Evolutionary conservation across 2,888 invertebrate genomes (phyloP).

Genomic region (Chrysolina haemoptera): DNA sequence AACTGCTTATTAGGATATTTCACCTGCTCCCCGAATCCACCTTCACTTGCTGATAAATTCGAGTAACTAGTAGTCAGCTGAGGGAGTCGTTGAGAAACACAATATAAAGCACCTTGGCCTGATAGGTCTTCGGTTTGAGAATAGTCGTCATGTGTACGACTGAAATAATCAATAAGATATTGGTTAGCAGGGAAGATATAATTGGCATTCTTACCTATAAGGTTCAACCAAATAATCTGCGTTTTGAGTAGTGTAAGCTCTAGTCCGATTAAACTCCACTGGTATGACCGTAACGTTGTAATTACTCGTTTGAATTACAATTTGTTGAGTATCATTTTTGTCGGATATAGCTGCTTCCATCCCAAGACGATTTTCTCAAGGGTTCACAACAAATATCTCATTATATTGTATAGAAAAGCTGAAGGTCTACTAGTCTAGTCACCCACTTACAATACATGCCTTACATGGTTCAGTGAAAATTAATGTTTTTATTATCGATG

Average conservation of each 20-base stretch:
- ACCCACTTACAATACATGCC: slow-evolving; percentile 9
- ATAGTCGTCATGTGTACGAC: slow-evolving; percentile 60
- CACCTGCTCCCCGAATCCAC: slow-evolving; percentile 51
- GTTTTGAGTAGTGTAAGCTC: slow-evolving; percentile 59
- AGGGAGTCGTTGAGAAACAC: slow-evolving; percentile 75
- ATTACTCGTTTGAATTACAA: slow-evolving; percentile 56
- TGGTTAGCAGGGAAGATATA: too few species aligned
- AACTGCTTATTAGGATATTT: slow-evolving; percentile 50
- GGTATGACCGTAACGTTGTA: slow-evolving; percentile 64
- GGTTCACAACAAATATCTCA: background rate
- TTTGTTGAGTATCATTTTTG: slow-evolving; percentile 57
- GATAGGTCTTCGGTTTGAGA: slow-evolving; percentile 61
- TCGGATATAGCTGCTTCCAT: slow-evolving; percentile 38
- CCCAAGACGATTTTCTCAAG: background rate
- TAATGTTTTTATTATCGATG: too few species aligned
- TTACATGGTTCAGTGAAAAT: slow-evolving; percentile 13
- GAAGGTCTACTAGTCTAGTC: background rate
- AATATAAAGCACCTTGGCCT: slow-evolving; percentile 69
- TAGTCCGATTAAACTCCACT: slow-evolving; percentile 61
- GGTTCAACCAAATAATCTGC: slow-evolving; percentile 63
- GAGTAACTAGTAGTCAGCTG: slow-evolving; percentile 67
- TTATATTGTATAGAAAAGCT: background rate
- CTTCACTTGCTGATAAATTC: slow-evolving; percentile 59
- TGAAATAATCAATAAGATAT: slow-evolving; percentile 25
- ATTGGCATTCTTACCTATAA: slow-evolving; percentile 56